Base-by-base conservation (phyloP, 2,113 vertebrate species). In the Onychostoma macrolepis region DNA sequence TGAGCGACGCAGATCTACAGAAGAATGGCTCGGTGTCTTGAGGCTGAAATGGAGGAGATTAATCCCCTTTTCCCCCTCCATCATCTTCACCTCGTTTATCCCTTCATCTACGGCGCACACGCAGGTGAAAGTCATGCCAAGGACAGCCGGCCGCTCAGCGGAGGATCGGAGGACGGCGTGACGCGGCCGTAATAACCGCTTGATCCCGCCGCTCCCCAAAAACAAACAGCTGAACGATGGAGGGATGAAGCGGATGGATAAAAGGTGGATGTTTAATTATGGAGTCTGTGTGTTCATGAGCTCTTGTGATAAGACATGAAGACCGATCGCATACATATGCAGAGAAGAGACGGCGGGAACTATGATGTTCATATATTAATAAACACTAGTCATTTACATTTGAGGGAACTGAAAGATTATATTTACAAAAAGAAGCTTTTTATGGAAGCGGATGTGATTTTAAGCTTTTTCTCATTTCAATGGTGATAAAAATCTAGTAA, bases 71-170 rank as follows among this genome's bases (percentile, higher is more conserved):
- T 1, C 8, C 30, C n/a, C 53, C 36, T 36, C 69, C 38, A 21
- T 56, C n/a, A 26, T 82, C 21, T 33, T 76, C 56, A 28, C n/a
- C 36, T n/a, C 3, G 7, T 36, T 80, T 48, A 77, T 77, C 74
- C 38, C 72, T 41, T 45, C 72, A 45, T 76, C 72, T 33, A n/a
- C 5, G 1, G 21, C 8, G 26, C 24, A 28, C 76, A 38, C 15
- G 50, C 67, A 36, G 53, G 76, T 80, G 56, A 89, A 78, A 65
- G 88, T 24, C 85, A 53, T 72, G 78, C 71, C 80, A 88, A 74
- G 90, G 80, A 61, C 33, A 15, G 36, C 43, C 74, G 88, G 36
- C 83, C 83, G 21, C 36, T 33, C 77, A 67, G 75, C 43, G 74
- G 50, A 58, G 33, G 33, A 63, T 33, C 21, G 24, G 36, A 43